phyloP scores from a whole-genome alignment of 2,113 vertebrate species.

The Chlorodrepanis virens region DNA sequence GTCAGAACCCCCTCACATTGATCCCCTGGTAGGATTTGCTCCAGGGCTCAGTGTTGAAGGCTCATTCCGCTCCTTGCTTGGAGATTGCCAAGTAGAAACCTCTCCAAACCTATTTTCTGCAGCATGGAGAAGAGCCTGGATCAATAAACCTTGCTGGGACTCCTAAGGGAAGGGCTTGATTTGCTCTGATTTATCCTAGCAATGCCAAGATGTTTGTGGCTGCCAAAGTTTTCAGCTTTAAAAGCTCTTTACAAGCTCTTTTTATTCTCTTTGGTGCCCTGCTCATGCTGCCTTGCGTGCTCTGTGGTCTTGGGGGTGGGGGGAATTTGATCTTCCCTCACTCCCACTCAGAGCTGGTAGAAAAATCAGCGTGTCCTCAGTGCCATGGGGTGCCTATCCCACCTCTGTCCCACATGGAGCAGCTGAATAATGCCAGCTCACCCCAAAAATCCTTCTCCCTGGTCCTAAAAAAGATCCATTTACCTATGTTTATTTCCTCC shows the following conservation, averaged over 20 bases:
- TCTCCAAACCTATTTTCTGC: background rate
- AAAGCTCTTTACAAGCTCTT: background rate
- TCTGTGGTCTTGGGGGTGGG: background rate
- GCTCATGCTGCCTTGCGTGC: background rate
- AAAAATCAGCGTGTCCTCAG: background rate
- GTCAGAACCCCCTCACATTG: background rate
- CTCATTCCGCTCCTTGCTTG: fast-evolving
- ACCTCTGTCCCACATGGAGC: background rate
- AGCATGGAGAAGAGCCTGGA: background rate
- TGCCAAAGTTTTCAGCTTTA: background rate
- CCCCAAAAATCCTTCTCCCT: background rate
- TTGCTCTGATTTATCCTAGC: background rate
- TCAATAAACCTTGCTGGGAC: background rate
- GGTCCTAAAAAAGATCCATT: background rate
- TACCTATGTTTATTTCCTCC: background rate
- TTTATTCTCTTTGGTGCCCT: background rate
- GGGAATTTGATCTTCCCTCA: background rate
- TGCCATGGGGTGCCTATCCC: background rate
- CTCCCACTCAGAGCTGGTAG: background rate
- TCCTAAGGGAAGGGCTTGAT: background rate
- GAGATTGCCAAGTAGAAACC: background rate
- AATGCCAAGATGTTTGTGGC: fast-evolving
- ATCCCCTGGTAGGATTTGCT: background rate
- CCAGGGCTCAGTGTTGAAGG: background rate
- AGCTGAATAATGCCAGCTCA: background rate